Base-by-base conservation (phyloP, 2,888 invertebrate species). In the Chloroclysta siterata region DNA sequence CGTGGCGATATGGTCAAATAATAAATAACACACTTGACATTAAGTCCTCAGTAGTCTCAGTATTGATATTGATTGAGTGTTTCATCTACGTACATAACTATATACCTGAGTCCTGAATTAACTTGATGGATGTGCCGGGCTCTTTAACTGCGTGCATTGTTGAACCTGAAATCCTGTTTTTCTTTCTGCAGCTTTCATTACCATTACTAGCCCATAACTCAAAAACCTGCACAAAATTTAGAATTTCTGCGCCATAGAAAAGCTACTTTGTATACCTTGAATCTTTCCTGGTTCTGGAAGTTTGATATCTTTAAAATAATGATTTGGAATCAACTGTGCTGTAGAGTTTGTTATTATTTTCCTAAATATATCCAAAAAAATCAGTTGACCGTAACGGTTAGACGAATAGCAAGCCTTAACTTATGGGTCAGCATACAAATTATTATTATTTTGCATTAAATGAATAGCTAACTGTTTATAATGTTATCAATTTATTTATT, bases 371-470 rank as follows among this genome's bases (percentile, higher is more conserved):
- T 58, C 11, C 39, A 28, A 58, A 58, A 28, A 58, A 58, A 51
- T 33, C 66, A 60, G 22, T 41, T 55, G 36, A 42, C 52, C 10
- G 46, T 63, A 51, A 57, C 41, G n/a, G n/a, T n/a, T 14, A 72
- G 80, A 63, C 71, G 59, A 47, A 80, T 79, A 72, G 74, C 75
- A 60, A 78, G 77, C 65, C 67, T 85, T 58, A 70, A 78, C 59
- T 70, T 83, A 66, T 85, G 85, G 85, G 85, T 85, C 55, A 17
- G 50, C 13, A 14, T 53, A 7, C 22, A 36, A 51, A 48, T 47
- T 22, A 11, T 22, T 22, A 11, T 8, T 47, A 47, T 10, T 47
- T 11, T 47, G 44, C 7, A n/a, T 14, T 14, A 14, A 5, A 14
- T 42, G 42, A 42, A 14, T 42, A 7, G 5, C 14, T 42, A 39